Evolutionary conservation across 2,888 invertebrate genomes (phyloP), one percentile per base, ranked within the genome.

Genomic region (Agrilus cyanescens): DNA sequence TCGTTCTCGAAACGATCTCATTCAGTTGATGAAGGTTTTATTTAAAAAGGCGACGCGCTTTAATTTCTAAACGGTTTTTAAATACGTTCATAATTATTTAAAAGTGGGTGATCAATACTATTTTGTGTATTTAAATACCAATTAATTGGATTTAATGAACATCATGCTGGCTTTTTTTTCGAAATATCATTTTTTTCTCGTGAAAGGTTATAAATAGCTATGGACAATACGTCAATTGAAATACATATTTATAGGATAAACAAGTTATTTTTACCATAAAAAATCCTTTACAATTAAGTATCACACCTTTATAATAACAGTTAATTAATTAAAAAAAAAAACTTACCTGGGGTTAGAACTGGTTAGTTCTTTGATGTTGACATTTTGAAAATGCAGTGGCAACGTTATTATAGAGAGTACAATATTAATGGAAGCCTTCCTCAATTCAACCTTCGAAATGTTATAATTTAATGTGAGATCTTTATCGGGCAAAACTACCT

Each of bases 391-490:
- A 69, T 97, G 95, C 44, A 95, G 75, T 0, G 98, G 97, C 57
- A 97, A 75, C 13, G 89, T 85, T 47, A 97, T 74, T 66, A 97
- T 78, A 2, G 96, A 96, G 51, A 95, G 67, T 15, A 98, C 72
- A 40, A 95, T 74, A 58, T 94, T 87, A 47, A 95, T 91, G 25
- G 94, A 90, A 2, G 96, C 89, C 54, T 89, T 81, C 47, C 97
- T 75, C 45, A 98, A 68, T 58, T 89, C 88, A 2, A 79, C 75
- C 63, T 80, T 81, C 48, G 83, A 82, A 50, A 82, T 74, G 12
- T 75, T 79, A 30, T 79, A 76, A 55, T 81, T 85, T 36, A 90
- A 70, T 62, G 82, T 83, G 7, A 84, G 70, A 58, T 89, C 87
- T 57, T 85, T 83, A 54, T 91, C 93, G 0, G 88, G 85, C 32